Conservation (phyloP, 2,113 vertebrate genomes). For the Ahaetulla prasina region DNA sequence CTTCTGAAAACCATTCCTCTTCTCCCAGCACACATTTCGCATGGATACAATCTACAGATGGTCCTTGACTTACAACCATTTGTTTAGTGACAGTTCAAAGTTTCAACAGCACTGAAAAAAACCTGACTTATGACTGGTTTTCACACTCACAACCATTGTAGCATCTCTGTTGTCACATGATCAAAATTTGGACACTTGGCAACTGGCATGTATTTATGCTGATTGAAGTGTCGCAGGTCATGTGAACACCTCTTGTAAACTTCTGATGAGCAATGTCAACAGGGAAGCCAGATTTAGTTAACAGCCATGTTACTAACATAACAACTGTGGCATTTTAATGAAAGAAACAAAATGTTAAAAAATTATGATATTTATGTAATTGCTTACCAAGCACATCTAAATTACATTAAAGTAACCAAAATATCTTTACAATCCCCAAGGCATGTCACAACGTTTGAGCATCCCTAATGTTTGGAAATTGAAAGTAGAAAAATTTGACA, state of each 20-base stretch:
- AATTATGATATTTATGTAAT: too few species aligned
- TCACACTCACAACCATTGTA: neutral
- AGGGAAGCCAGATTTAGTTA: neutral
- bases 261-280: neutral
- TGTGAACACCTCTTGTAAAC: too few species aligned
- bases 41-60: neutral
- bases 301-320: neutral
- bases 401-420: too few species aligned
- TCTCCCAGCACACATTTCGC: neutral
- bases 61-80: neutral
- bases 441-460: too few species aligned
- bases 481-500: too few species aligned
- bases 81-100: neutral
- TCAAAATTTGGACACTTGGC: neutral
- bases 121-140: neutral
- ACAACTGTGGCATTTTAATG: neutral
- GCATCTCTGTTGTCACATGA: neutral
- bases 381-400: too few species aligned
- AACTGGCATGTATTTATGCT: neutral
- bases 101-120: neutral
- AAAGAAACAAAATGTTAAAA: too few species aligned
- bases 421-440: too few species aligned
- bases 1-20: neutral
- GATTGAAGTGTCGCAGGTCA: too few species aligned
- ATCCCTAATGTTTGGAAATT: too few species aligned